Conservation (phyloP, 2,888 invertebrate genomes). For the Apodemia hepburni region DNA sequence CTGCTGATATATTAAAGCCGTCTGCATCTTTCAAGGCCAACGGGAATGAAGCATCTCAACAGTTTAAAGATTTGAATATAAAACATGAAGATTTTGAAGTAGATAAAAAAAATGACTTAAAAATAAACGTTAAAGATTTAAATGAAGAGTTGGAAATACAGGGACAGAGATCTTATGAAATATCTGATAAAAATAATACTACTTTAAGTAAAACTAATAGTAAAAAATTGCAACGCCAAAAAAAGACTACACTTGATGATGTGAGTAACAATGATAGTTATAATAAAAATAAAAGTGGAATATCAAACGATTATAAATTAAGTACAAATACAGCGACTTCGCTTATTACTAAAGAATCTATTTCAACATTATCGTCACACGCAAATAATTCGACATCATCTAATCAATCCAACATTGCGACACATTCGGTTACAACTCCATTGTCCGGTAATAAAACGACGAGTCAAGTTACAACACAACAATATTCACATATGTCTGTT, state of each 20-base stretch:
- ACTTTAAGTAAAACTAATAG: constrained; percentile 24
- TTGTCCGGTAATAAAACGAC: not conserved
- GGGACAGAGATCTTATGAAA: not conserved
- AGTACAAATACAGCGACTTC: not conserved
- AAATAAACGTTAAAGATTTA: not conserved
- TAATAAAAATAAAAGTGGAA: constrained; percentile 11
- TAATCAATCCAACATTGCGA: not conserved
- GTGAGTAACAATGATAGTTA: constrained; percentile 27
- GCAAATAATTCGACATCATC: not conserved
- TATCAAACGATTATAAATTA: too few relatives aligned
- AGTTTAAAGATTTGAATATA: not conserved
- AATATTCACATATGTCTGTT: not conserved
- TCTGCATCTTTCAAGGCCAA: not conserved
- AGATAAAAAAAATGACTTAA: not conserved
- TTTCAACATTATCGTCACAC: too few relatives aligned
- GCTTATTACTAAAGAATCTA: too few relatives aligned
- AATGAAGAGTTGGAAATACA: not conserved
- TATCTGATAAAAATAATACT: constrained; percentile 24
- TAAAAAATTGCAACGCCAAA: constrained; percentile 50
- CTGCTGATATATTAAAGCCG: not conserved
- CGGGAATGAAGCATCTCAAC: not conserved
- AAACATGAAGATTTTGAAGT: not conserved
- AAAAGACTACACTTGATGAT: constrained; percentile 39
- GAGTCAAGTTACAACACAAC: not conserved
- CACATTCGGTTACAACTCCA: not conserved